Percentiles rank a stretch among this genome's conserved stretches.
phyloP scores from a whole-genome alignment of 2,888 invertebrate species.

The Cancer borealis region DNA sequence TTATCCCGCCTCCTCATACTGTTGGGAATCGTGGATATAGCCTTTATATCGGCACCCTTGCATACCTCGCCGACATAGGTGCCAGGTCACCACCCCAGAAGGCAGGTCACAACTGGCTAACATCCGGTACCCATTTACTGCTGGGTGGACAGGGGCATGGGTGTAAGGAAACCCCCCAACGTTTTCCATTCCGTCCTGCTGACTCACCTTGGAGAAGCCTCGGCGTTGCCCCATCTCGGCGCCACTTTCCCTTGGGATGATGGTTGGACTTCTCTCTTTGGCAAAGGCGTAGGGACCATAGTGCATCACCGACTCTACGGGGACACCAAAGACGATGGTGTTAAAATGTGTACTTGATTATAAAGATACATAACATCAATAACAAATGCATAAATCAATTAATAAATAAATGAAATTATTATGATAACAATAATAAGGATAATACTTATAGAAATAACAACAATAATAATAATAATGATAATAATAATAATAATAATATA shows the following conservation, averaged over 20 bases:
- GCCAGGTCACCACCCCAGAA: too few relatives aligned
- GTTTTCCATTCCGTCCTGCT: background rate
- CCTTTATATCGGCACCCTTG: too few relatives aligned
- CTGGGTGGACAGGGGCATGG: too few relatives aligned
- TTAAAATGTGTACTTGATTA: background rate
- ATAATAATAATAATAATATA: constrained; percentile 49
- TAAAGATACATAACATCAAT: constrained; percentile 4
- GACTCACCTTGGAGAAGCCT: constrained; percentile 68
- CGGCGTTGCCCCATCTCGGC: constrained; percentile 69
- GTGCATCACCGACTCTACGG: constrained; percentile 76
- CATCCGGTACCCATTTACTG: too few relatives aligned
- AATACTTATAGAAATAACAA: constrained; percentile 24
- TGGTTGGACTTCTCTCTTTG: constrained; percentile 63
- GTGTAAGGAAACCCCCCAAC: background rate
- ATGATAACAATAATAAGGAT: constrained; percentile 14
- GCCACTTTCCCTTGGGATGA: constrained; percentile 72
- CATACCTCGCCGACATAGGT: too few relatives aligned
- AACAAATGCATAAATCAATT: background rate
- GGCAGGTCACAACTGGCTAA: too few relatives aligned
- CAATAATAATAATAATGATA: background rate
- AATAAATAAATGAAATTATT: constrained; percentile 47
- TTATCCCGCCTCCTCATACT: background rate
- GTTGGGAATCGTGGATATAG: too few relatives aligned
- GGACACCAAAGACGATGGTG: background rate
- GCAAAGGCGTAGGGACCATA: constrained; percentile 74